These are phyloP conservation scores for Neomorphus geoffroyi DNA, from an alignment of 2,797 vertebrate species.

Conservation along the genomic window DNA sequence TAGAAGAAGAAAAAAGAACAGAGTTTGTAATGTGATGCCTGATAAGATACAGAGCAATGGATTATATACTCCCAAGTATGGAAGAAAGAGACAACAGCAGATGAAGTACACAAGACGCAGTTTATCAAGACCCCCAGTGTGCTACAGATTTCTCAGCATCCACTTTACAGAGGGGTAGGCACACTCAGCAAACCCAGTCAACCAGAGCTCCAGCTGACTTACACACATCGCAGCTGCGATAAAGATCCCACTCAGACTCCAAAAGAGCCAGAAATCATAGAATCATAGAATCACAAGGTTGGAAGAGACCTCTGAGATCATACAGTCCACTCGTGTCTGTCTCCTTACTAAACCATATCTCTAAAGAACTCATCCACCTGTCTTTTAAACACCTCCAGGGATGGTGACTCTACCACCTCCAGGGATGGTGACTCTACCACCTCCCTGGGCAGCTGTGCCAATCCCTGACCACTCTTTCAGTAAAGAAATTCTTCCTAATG, in stretches of 20 bases:
- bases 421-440: no score
- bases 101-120: not conserved
- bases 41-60: not conserved
- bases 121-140: not conserved
- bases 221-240: fast-evolving
- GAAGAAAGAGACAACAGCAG: not conserved
- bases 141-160: not conserved
- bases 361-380: no score
- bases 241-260: not conserved
- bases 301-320: no score
- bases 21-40: not conserved
- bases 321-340: no score
- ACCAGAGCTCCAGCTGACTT: not conserved
- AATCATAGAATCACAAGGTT: no score
- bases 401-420: no score
- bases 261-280: not conserved
- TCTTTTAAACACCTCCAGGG: no score
- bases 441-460: no score
- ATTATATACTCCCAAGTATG: not conserved
- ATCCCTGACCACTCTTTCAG: no score
- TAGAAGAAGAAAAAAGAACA: not conserved
- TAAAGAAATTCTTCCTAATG: no score
- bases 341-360: no score
- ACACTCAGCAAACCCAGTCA: not conserved
- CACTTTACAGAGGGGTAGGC: not conserved